These are phyloP conservation scores for Forbesichthys papilliferus DNA, from an alignment of 2,113 vertebrate genomes.

Conservation along the genomic window DNA sequence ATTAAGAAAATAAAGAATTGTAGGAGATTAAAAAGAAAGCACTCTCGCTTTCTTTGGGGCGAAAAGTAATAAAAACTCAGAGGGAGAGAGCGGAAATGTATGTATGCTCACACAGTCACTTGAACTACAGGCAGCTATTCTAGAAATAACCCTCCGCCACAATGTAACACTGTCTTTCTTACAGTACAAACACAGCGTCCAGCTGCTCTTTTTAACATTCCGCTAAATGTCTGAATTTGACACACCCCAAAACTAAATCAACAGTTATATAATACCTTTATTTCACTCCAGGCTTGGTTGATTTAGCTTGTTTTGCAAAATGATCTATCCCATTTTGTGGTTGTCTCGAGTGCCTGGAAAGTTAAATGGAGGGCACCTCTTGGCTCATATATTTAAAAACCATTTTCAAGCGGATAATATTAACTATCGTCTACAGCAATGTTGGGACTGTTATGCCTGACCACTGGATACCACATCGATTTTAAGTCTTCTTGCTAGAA, in stretches of 20 bases:
- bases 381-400: background rate
- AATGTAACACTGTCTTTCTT: background rate
- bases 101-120: background rate
- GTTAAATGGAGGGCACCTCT: background rate
- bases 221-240: background rate
- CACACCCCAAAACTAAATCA: background rate
- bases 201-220: background rate
- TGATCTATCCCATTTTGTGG: background rate
- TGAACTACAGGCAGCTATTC: background rate
- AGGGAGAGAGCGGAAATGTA: background rate
- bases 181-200: background rate
- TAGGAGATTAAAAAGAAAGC: background rate
- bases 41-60: no score
- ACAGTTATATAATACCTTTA: background rate
- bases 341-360: background rate
- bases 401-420: background rate
- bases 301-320: conserved; percentile 6
- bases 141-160: background rate
- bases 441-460: background rate
- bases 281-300: background rate
- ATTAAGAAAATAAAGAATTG: background rate
- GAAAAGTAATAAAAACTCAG: background rate
- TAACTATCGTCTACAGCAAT: background rate
- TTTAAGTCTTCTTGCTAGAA: background rate
- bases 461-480: background rate